phyloP scores from a whole-genome alignment of 2,113 vertebrate species.

The Tragulus kanchil region DNA sequence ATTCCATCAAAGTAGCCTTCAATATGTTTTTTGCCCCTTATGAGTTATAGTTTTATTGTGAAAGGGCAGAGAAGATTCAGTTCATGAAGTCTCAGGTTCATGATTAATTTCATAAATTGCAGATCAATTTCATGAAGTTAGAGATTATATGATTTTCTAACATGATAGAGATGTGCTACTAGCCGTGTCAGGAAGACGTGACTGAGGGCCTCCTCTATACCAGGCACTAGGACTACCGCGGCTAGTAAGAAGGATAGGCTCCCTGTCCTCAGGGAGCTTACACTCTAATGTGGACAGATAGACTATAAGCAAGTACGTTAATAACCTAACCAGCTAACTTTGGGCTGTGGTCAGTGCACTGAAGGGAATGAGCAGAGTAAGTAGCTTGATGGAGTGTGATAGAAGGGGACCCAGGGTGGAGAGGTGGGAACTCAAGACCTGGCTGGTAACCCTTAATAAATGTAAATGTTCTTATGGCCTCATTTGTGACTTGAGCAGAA shows the following conservation, averaged over 20 bases:
- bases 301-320: background rate
- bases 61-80: background rate
- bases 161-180: background rate
- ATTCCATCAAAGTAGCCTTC: background rate
- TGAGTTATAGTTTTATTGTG: constrained; percentile 9
- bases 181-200: background rate
- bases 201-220: background rate
- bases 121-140: background rate
- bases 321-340: background rate
- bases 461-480: background rate
- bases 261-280: background rate
- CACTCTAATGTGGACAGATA: background rate
- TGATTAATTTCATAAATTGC: background rate
- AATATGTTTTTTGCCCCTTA: background rate
- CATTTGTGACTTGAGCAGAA: background rate
- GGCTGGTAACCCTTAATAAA: background rate
- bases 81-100: background rate
- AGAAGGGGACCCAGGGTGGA: background rate
- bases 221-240: background rate
- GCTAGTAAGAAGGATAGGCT: background rate
- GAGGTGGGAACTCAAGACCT: background rate
- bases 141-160: background rate
- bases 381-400: background rate
- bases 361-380: background rate
- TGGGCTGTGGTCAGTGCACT: background rate